phyloP scores from a whole-genome alignment of 1,140 invertebrate genomes.

The Euwallacea fornicatus region DNA sequence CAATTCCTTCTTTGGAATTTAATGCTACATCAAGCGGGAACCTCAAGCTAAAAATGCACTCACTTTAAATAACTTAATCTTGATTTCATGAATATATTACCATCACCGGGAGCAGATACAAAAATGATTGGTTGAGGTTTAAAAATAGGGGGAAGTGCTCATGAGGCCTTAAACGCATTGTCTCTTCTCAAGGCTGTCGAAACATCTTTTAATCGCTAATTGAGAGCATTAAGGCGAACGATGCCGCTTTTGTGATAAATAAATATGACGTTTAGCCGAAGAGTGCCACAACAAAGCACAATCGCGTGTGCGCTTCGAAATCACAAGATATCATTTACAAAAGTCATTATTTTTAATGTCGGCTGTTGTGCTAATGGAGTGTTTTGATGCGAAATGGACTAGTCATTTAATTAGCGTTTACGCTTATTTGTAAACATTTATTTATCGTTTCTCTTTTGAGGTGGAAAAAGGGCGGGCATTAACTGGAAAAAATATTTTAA shows the following conservation, averaged over 20 bases:
- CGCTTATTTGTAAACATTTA: constrained; percentile 1
- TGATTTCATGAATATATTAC: constrained; percentile 49
- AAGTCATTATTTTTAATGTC: constrained; percentile 24
- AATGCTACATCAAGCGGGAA: constrained; percentile 30
- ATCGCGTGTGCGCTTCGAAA: constrained; percentile 24
- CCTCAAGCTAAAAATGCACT: constrained; percentile 30
- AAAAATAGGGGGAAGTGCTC: too few relatives aligned
- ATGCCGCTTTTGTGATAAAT: constrained; percentile 21
- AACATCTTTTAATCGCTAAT: constrained; percentile 1
- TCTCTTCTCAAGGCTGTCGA: too few relatives aligned
- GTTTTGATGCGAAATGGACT: constrained; percentile 14
- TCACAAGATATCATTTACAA: constrained; percentile 27
- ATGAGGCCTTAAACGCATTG: too few relatives aligned
- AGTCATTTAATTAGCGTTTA: constrained; percentile 11
- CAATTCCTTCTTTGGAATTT: constrained; percentile 28
- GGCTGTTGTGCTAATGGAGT: constrained; percentile 13
- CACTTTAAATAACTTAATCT: constrained; percentile 44
- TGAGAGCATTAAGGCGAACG: constrained; percentile 13
- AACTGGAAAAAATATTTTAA: constrained; percentile 15
- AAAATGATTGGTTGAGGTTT: too few relatives aligned
- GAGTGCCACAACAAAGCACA: constrained; percentile 19
- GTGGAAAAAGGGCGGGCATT: background rate
- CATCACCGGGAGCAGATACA: constrained; percentile 23
- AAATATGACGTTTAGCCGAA: constrained; percentile 20
- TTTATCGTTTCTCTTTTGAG: background rate